Evolutionary conservation across 1,140 invertebrate species (phyloP), one percentile per base, ranked within the genome.

Genomic region (Drosophila nigromelanica): DNA sequence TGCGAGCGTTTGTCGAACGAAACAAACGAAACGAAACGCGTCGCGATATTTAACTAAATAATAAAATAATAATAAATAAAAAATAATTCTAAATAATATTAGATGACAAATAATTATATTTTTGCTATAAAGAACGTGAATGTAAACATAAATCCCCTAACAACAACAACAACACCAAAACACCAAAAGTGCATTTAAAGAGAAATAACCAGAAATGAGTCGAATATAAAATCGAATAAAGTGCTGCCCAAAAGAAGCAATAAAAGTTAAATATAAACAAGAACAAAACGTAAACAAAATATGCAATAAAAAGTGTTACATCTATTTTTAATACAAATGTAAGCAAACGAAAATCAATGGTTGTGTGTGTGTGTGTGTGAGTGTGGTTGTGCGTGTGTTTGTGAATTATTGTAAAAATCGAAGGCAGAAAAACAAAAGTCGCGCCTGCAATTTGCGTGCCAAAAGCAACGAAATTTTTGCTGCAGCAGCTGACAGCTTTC

Each of bases 171-270:
- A 55, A 27, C 27, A 67, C 27, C 8, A 48, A 50, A 73, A 81
- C 78, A 81, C 82, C 82, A 68, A 82, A 87, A 87, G 83, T 87
- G 83, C 83, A 87, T 87, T 87, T 87, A 89, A 79, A 15, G 45
- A 35, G 5, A 47, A 58, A 62, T 21, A 55, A 30, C 37, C 21
- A 40, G 12, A 47, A 63, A 45, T n/a, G 50, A 63, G 24, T 54
- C 54, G 37, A n/a, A 27, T 35, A 33, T 43, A 33, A 55, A 27
- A 35, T 5, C 43, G 27, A 27, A 27, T 5, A 18, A 24, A 55
- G 7, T 45, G 51, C 45, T 24, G 69, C 61, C 61, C 68, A 48
- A 42, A 54, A 48, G 37, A 76, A 69, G 66, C 73, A 71, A 75
- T 66, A 80, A 70, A 78, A 55, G 24, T 33, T n/a, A 21, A 59